phyloP scores from a whole-genome alignment of 1,140 invertebrate genomes.

The Camponotus floridanus region DNA sequence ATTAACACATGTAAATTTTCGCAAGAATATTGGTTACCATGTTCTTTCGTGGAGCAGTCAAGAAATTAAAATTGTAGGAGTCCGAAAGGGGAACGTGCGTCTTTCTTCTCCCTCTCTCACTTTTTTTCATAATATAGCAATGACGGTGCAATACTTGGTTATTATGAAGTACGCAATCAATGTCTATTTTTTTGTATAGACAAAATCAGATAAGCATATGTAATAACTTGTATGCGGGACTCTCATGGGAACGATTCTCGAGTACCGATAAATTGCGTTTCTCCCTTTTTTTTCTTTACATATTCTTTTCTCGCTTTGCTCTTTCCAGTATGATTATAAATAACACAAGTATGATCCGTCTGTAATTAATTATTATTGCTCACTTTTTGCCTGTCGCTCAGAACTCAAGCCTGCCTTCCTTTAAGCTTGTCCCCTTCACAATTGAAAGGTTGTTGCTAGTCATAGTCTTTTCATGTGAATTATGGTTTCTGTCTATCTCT shows the following conservation, averaged over 20 bases:
- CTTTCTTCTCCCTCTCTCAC: constrained; percentile 46
- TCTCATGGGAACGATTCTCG: not conserved
- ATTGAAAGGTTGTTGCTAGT: constrained; percentile 34
- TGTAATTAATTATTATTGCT: constrained; percentile 59
- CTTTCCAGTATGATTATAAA: constrained; percentile 36
- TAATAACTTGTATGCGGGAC: not conserved
- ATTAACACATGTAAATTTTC: constrained; percentile 11
- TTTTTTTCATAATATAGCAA: constrained; percentile 31
- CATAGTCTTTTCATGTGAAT: constrained; percentile 10
- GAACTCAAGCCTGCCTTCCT: constrained; percentile 54
- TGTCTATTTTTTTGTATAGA: constrained; percentile 9
- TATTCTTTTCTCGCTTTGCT: constrained; percentile 35
- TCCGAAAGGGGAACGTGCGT: constrained; percentile 49
- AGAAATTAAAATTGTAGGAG: constrained; percentile 42
- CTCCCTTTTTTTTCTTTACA: constrained; percentile 19
- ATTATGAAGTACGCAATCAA: not conserved
- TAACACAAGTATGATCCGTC: constrained; percentile 59
- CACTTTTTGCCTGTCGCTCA: constrained; percentile 57
- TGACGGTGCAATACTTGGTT: constrained; percentile 57
- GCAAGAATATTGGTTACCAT: constrained; percentile 27
- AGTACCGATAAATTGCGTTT: constrained; percentile 43
- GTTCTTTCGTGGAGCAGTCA: not conserved
- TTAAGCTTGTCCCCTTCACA: constrained; percentile 21
- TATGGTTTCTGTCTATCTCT: constrained; percentile 49
- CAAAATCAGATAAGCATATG: constrained; percentile 11